Percentiles rank a stretch among this genome's conserved stretches.
Conservation (phyloP, 2,888 invertebrate species). For the Chorisops tibialis region DNA sequence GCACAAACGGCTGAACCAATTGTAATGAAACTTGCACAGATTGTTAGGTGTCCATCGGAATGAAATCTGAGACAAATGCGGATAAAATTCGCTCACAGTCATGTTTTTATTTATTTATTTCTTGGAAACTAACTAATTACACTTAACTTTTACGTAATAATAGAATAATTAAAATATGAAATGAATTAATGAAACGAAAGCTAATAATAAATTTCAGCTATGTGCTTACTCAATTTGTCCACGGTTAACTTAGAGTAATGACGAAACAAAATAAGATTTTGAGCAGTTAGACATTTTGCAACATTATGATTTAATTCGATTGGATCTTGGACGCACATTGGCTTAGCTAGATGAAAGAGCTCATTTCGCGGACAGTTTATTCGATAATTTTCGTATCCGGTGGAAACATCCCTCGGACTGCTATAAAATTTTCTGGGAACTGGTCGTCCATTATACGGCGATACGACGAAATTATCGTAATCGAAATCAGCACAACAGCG, state of each 20-base stretch:
- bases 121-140: too few relatives aligned
- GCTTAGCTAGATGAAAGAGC: slow-evolving; percentile 37
- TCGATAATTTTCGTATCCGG: slow-evolving; percentile 41
- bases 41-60: too few relatives aligned
- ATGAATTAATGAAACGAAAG: too few relatives aligned
- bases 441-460: slow-evolving; percentile 47
- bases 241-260: slow-evolving; percentile 5
- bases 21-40: too few relatives aligned
- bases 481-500: slow-evolving; percentile 50
- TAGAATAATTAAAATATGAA: too few relatives aligned
- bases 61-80: too few relatives aligned
- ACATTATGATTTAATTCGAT: slow-evolving; percentile 60
- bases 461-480: slow-evolving; percentile 47
- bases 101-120: too few relatives aligned
- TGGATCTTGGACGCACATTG: slow-evolving; percentile 61
- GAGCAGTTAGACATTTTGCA: slow-evolving; percentile 48
- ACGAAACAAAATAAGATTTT: not conserved
- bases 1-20: too few relatives aligned
- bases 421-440: slow-evolving; percentile 30
- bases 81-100: too few relatives aligned
- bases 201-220: too few relatives aligned
- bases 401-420: slow-evolving; percentile 41
- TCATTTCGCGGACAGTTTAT: slow-evolving; percentile 28
- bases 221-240: not conserved
- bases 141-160: too few relatives aligned